These are phyloP conservation scores for Nycticebus coucang DNA, from an alignment of 2,113 vertebrate genomes.

Conservation along the genomic window DNA sequence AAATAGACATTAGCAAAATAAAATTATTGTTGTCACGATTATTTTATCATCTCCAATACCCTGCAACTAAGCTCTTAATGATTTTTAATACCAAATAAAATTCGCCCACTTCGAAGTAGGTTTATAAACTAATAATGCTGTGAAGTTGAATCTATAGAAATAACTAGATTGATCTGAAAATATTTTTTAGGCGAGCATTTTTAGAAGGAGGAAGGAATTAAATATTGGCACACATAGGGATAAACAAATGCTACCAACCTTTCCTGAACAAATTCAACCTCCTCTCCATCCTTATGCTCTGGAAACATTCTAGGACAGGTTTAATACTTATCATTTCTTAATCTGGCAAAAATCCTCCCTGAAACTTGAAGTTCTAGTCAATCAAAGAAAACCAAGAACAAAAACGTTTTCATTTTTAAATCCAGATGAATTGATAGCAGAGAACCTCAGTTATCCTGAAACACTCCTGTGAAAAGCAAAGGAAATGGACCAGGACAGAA, in stretches of 20 bases:
- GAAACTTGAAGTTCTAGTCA: constrained; percentile 52
- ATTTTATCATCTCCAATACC: constrained; percentile 67
- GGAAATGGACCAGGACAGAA: not conserved
- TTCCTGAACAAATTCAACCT: constrained; percentile 42
- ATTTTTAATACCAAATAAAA: constrained; percentile 71
- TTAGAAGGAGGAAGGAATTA: constrained; percentile 49
- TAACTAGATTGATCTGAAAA: constrained; percentile 52
- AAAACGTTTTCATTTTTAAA: constrained; percentile 14
- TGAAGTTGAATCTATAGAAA: constrained; percentile 54
- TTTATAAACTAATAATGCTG: constrained; percentile 52
- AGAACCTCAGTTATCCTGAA: constrained; percentile 2
- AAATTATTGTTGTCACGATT: constrained; percentile 67
- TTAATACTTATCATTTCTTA: constrained; percentile 40
- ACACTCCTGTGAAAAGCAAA: not conserved
- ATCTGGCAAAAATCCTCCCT: constrained; percentile 49
- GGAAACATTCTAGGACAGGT: constrained; percentile 26
- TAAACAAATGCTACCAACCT: constrained; percentile 30
- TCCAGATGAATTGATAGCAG: not conserved
- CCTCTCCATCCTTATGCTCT: not conserved
- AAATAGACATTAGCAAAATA: constrained; percentile 67
- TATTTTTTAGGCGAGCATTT: constrained; percentile 41
- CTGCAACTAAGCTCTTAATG: constrained; percentile 29
- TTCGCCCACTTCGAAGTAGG: constrained; percentile 50
- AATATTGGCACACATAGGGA: constrained; percentile 4
- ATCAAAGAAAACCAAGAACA: constrained; percentile 56